Conservation (phyloP, 2,113 vertebrate genomes). For the Glaucidium brasilianum region DNA sequence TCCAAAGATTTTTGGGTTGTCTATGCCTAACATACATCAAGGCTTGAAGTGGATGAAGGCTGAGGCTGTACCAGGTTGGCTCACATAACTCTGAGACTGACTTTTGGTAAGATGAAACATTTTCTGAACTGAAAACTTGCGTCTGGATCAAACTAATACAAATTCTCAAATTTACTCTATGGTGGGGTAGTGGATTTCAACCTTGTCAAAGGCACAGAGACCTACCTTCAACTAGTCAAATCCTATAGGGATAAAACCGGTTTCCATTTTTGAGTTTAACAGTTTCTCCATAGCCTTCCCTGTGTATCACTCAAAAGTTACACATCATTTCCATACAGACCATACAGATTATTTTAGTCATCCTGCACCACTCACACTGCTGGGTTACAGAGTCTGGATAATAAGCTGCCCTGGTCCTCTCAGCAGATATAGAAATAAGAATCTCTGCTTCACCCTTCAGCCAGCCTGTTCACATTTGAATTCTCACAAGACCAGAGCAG, state of each 20-base stretch:
- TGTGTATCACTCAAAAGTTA: background rate
- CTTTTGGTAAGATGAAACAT: background rate
- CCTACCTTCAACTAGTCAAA: background rate
- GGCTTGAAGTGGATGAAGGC: background rate
- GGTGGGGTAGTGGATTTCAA: background rate
- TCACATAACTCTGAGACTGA: background rate
- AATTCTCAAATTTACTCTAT: background rate
- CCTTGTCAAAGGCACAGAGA: background rate
- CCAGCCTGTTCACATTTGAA: background rate
- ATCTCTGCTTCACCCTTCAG: background rate
- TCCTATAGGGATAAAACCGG: background rate
- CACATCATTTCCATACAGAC: background rate
- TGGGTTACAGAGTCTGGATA: background rate
- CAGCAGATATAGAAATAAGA: background rate
- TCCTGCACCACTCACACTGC: background rate
- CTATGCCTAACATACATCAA: background rate
- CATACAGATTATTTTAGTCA: rapidly evolving
- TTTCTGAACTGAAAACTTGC: background rate
- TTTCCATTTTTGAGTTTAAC: background rate
- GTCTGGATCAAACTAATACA: background rate
- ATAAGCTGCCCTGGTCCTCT: rapidly evolving
- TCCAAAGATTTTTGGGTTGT: background rate
- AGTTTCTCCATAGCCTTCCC: background rate
- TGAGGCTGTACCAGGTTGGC: background rate
- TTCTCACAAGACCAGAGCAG: background rate